Percentiles rank a stretch among this genome's conserved stretches.
Conservation (phyloP, 2,888 invertebrate species). For the Acanthopleura granulata region DNA sequence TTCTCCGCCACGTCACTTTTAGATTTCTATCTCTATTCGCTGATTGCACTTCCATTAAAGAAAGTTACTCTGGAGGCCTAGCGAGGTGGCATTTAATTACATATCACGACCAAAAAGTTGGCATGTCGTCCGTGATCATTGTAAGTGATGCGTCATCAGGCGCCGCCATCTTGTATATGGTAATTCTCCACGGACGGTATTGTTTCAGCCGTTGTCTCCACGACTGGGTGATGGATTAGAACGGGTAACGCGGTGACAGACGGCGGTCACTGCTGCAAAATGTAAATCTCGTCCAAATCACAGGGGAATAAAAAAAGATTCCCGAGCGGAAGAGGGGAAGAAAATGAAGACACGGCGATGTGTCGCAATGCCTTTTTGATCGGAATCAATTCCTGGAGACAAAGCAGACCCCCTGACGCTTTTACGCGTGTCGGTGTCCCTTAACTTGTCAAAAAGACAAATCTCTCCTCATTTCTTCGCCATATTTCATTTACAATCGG, state of each 20-base stretch:
- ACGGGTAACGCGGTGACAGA: conserved; percentile 2
- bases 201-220: neutral
- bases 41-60: too few relatives aligned
- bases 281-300: conserved; percentile 4
- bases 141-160: neutral
- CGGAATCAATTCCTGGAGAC: neutral
- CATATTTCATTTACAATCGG: conserved; percentile 7
- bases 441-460: neutral
- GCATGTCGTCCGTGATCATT: neutral
- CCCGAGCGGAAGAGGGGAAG: neutral
- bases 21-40: too few relatives aligned
- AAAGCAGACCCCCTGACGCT: neutral
- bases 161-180: neutral
- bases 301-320: neutral
- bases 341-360: conserved; percentile 5
- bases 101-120: too few relatives aligned
- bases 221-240: neutral
- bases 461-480: neutral
- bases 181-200: conserved; percentile 2
- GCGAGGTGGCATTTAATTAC: too few relatives aligned
- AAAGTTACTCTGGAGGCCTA: too few relatives aligned
- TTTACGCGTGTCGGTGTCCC: neutral
- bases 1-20: too few relatives aligned
- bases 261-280: neutral
- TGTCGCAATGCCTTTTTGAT: conserved; percentile 12